Evolutionary conservation across 64 coral and sea anemone genomes (phyloP).

Genomic region (Pocillopora damicornis): DNA sequence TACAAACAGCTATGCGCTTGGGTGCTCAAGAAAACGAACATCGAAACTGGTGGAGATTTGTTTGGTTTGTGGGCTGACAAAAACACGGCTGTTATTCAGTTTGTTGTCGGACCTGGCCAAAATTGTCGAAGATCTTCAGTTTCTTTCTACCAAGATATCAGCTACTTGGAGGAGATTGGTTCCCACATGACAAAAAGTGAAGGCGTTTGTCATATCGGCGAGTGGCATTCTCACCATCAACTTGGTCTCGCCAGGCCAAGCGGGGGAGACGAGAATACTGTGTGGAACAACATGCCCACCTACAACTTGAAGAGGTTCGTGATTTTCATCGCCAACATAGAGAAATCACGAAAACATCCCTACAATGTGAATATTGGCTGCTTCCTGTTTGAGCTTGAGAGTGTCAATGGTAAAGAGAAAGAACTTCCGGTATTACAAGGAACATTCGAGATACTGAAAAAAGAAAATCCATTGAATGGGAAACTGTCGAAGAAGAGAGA

Average conservation of each 20-base stretch:
- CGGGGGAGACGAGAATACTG: slow-evolving; percentile 64
- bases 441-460: neutral
- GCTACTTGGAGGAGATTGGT: slow-evolving; percentile 26
- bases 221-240: slow-evolving; percentile 67
- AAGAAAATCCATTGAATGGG: neutral
- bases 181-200: neutral
- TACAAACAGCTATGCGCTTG: neutral
- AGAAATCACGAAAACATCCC: neutral
- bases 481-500: neutral
- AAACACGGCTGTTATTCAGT: slow-evolving; percentile 31
- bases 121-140: neutral
- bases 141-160: slow-evolving; percentile 48
- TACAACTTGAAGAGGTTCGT: slow-evolving; percentile 54
- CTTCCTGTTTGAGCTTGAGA: slow-evolving; percentile 29
- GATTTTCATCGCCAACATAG: slow-evolving; percentile 52
- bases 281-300: slow-evolving; percentile 57
- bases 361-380: slow-evolving; percentile 28
- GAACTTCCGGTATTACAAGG: slow-evolving; percentile 6
- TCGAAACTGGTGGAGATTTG: slow-evolving; percentile 51
- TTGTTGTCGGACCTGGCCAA: slow-evolving; percentile 43
- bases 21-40: slow-evolving; percentile 15
- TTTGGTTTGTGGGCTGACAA: slow-evolving; percentile 51
- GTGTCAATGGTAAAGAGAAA: neutral
- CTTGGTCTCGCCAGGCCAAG: slow-evolving; percentile 55
- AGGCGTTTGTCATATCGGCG: slow-evolving; percentile 47